phyloP scores from a whole-genome alignment of 1,140 invertebrate genomes.

The Hylyphantes graminicola region DNA sequence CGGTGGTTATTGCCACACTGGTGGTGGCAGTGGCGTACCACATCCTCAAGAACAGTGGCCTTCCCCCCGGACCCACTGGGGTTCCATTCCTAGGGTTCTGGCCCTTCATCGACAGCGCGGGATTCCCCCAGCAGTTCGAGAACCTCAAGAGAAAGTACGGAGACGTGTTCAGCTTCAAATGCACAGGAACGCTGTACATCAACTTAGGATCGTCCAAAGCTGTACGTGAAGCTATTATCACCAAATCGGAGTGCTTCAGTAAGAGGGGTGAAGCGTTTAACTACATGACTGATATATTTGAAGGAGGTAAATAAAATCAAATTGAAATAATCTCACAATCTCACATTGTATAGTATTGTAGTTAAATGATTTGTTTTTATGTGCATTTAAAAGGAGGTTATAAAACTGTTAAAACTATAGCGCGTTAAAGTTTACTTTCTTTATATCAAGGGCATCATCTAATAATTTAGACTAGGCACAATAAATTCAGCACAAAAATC shows the following conservation, averaged over 20 bases:
- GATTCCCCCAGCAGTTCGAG: background rate
- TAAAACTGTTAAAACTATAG: too few species aligned
- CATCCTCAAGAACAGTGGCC: background rate
- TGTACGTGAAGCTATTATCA: conserved; percentile 13
- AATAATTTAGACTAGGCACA: too few species aligned
- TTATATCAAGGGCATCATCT: too few species aligned
- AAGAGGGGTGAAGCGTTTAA: background rate
- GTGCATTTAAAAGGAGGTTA: too few species aligned
- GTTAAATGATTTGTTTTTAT: too few species aligned
- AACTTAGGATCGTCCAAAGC: conserved; percentile 21
- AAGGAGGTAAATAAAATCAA: background rate
- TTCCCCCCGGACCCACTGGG: conserved; percentile 18
- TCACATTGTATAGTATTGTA: too few species aligned
- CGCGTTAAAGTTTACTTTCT: too few species aligned
- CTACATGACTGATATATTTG: background rate
- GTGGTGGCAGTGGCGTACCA: background rate
- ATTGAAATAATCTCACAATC: background rate
- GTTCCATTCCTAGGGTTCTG: conserved; percentile 11
- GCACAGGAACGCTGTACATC: background rate
- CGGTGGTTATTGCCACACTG: background rate
- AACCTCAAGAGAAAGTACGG: conserved; percentile 24
- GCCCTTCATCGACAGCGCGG: background rate
- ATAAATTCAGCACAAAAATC: too few species aligned
- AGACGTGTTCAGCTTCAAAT: conserved; percentile 26
- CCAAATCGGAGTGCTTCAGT: conserved; percentile 30